These are phyloP conservation scores for Lophotis ruficrista DNA, from an alignment of 2,113 vertebrate genomes.

Conservation along the genomic window DNA sequence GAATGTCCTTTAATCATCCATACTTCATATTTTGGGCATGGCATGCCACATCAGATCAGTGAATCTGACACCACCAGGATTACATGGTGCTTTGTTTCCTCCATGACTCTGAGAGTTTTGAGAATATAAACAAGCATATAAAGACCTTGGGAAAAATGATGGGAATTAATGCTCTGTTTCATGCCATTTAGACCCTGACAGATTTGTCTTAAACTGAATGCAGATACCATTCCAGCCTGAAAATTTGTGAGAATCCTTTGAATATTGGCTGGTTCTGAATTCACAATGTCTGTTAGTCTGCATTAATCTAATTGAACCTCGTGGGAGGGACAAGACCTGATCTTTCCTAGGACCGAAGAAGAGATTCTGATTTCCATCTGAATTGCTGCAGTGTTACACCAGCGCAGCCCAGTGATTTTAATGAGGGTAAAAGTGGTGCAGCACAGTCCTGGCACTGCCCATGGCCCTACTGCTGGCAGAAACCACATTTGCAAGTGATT, in stretches of 20 bases:
- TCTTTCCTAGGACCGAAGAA: background rate
- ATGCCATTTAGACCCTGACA: constrained; percentile 3
- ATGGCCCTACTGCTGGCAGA: background rate
- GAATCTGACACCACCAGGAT: background rate
- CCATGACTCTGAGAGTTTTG: background rate
- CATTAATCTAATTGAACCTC: background rate
- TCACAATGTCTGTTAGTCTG: background rate
- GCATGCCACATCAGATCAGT: background rate
- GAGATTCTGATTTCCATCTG: background rate
- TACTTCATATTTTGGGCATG: background rate
- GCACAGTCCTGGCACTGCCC: background rate
- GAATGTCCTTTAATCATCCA: constrained; percentile 9
- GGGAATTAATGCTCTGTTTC: background rate
- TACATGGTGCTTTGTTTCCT: background rate
- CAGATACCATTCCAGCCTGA: background rate
- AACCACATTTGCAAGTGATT: background rate
- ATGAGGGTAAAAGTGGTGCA: background rate
- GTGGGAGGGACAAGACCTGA: background rate
- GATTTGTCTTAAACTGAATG: background rate
- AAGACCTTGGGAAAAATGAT: constrained; percentile 22
- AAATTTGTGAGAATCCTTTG: background rate
- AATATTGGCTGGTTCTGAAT: background rate
- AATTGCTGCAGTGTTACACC: background rate
- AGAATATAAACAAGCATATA: constrained; percentile 4
- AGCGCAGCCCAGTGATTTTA: background rate